Percentiles rank a stretch among this genome's conserved stretches.
Evolutionary conservation across 2,797 vertebrate genomes (phyloP).

Genomic region (Sebastolobus alascanus): DNA sequence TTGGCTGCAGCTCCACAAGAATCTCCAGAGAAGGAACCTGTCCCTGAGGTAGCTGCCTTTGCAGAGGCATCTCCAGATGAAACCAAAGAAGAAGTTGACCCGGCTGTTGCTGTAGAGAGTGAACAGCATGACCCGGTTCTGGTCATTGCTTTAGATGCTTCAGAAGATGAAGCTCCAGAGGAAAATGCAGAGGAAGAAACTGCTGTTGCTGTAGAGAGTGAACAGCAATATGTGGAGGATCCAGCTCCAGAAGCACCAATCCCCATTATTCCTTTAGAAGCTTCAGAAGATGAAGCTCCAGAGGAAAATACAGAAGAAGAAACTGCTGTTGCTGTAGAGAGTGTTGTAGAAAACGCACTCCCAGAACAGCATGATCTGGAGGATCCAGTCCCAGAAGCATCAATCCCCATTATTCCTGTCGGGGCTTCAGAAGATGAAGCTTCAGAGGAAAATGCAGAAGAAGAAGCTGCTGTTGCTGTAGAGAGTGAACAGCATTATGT

Average conservation of each 20-base stretch:
- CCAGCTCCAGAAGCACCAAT: background rate
- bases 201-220: background rate
- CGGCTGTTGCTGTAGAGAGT: no score
- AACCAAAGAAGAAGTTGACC: background rate
- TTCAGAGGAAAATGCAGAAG: no score
- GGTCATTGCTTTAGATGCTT: no score
- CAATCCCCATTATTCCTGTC: no score
- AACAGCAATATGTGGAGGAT: background rate
- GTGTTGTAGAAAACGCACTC: no score
- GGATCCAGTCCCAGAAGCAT: no score
- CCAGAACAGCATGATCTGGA: no score
- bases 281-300: background rate
- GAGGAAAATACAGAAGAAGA: constrained; percentile 16
- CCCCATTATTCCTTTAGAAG: background rate
- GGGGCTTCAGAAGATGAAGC: no score
- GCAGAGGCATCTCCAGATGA: constrained; percentile 15
- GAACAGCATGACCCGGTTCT: no score
- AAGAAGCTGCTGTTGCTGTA: no score
- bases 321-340: background rate
- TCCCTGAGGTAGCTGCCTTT: background rate
- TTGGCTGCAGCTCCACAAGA: constrained; percentile 14
- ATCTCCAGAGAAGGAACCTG: constrained; percentile 1
- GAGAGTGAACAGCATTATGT: background rate
- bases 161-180: no score
- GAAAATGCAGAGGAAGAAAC: no score